Evolutionary conservation across 2,888 invertebrate genomes (phyloP).

Genomic region (Endomychus coccineus): DNA sequence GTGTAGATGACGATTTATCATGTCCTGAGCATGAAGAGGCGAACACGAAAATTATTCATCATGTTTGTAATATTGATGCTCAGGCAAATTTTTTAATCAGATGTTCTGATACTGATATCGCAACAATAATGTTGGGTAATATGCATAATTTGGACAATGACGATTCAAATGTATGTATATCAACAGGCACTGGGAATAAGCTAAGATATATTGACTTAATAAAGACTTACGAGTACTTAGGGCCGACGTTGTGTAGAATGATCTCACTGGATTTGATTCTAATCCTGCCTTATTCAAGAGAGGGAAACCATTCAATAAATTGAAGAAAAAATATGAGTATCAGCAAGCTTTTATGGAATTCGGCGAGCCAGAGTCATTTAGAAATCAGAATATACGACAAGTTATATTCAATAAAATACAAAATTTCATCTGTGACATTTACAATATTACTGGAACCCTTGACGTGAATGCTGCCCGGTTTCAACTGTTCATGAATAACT

Average conservation of each 20-base stretch:
- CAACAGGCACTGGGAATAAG: conserved; percentile 23
- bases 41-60: conserved; percentile 13
- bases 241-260: conserved; percentile 17
- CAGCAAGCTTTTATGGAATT: conserved; percentile 16
- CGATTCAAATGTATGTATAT: conserved; percentile 21
- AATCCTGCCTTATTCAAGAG: conserved; percentile 21
- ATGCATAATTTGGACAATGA: conserved; percentile 22
- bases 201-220: conserved; percentile 20
- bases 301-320: conserved; percentile 20
- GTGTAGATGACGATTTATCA: conserved; percentile 17
- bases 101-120: conserved; percentile 17
- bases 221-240: conserved; percentile 17
- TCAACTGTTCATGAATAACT: conserved; percentile 16
- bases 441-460: conserved; percentile 25
- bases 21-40: conserved; percentile 21
- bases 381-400: conserved; percentile 8
- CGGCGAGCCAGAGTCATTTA: conserved; percentile 14
- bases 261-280: conserved; percentile 21
- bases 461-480: conserved; percentile 26
- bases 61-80: conserved; percentile 20
- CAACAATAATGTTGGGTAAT: conserved; percentile 25
- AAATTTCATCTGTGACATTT: conserved; percentile 21
- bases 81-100: conserved; percentile 23
- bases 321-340: conserved; percentile 16
- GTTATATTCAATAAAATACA: conserved; percentile 15